phyloP scores from a whole-genome alignment of 2,888 invertebrate species.

The Palloptera scutellata region DNA sequence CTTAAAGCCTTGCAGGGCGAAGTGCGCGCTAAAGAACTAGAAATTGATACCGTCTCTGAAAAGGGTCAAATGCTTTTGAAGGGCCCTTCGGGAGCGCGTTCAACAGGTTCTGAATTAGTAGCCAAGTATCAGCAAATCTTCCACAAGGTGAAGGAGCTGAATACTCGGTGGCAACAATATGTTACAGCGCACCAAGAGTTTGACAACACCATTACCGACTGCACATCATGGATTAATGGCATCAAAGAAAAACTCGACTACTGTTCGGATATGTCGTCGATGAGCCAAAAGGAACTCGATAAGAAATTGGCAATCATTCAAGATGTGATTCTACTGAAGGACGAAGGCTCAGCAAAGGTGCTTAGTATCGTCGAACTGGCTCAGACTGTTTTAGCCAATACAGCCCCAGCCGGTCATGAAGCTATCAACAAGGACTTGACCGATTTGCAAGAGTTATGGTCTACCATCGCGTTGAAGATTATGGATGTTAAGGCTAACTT shows the following conservation, averaged over 20 bases:
- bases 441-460: slow-evolving; percentile 90
- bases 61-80: slow-evolving; percentile 85
- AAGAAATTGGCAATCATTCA: slow-evolving; percentile 84
- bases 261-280: slow-evolving; percentile 82
- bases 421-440: slow-evolving; percentile 84
- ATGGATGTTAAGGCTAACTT: slow-evolving; percentile 87
- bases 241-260: slow-evolving; percentile 85
- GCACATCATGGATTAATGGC: slow-evolving; percentile 83
- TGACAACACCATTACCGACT: slow-evolving; percentile 80
- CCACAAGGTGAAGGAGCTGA: slow-evolving; percentile 89
- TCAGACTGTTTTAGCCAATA: slow-evolving; percentile 89
- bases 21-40: slow-evolving; percentile 87
- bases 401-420: slow-evolving; percentile 87
- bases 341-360: slow-evolving; percentile 89
- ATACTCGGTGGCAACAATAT: slow-evolving; percentile 91
- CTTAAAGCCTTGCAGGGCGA: slow-evolving; percentile 85
- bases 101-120: slow-evolving; percentile 87
- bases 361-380: slow-evolving; percentile 90
- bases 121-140: slow-evolving; percentile 91
- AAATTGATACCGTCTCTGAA: slow-evolving; percentile 92
- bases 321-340: slow-evolving; percentile 88
- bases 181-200: slow-evolving; percentile 89
- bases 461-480: slow-evolving; percentile 84
- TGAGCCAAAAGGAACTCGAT: slow-evolving; percentile 86
- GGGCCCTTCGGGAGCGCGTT: slow-evolving; percentile 75